phyloP scores from a whole-genome alignment of 2,888 invertebrate species.

The Polydrusus pterygomalis region DNA sequence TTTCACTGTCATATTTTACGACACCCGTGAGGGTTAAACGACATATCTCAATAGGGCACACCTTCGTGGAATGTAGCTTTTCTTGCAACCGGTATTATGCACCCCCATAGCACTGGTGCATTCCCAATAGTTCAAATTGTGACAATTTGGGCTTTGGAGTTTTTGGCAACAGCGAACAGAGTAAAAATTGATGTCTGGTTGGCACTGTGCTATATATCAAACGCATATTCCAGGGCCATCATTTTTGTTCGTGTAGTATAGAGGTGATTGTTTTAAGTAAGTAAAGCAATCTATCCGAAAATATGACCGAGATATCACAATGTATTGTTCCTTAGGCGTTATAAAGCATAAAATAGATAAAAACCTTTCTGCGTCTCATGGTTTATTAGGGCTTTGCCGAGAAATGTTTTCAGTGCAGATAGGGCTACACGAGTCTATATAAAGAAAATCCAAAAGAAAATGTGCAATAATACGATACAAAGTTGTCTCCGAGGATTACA shows the following conservation, averaged over 20 bases:
- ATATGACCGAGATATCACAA: constrained; percentile 47
- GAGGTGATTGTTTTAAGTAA: constrained; percentile 39
- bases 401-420: constrained; percentile 11
- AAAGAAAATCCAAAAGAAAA: constrained; percentile 27
- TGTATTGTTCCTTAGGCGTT: constrained; percentile 34
- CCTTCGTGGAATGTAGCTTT: constrained; percentile 13
- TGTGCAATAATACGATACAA: constrained; percentile 24
- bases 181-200: no score
- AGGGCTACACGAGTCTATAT: constrained; percentile 11
- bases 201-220: no score
- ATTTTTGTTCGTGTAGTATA: no score
- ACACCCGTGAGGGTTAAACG: constrained; percentile 27
- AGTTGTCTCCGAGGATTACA: constrained; percentile 13
- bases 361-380: constrained; percentile 19
- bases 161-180: no score
- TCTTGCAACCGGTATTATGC: no score
- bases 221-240: no score
- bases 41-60: constrained; percentile 33
- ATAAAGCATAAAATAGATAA: constrained; percentile 29
- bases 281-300: constrained; percentile 42
- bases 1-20: constrained; percentile 48
- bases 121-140: no score
- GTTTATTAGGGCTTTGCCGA: constrained; percentile 14
- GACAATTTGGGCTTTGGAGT: no score
- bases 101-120: no score